Base-by-base conservation (phyloP, 2,888 invertebrate species). In the Silvanus unidentatus region DNA sequence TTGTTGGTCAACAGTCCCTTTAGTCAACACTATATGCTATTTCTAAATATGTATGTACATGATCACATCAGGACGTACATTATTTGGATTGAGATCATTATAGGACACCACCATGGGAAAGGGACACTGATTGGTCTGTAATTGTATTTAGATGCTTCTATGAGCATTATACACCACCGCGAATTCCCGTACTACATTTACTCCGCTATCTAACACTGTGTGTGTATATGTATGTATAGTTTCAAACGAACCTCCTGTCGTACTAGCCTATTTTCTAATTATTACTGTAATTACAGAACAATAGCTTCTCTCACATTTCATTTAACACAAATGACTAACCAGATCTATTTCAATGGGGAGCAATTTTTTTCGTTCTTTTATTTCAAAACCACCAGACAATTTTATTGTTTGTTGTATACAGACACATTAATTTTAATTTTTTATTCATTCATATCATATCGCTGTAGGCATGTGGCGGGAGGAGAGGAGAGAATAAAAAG, bases 121-220 rank as follows among this genome's bases (percentile, higher is more conserved):
- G 51, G 48, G 52, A 47, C 53, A 49, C 49, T 56, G 54, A 55
- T 58, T 53, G 54, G 51, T 54, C 58, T 53, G 50, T 58, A 58
- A 56, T 56, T 55, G 53, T 58, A 56, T 55, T 54, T 52, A 53
- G 53, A 56, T 58, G 50, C 44, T n/a, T 42, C 47, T 50, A 41
- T 56, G 54, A 53, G 54, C 53, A 53, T 43, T 42, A 46, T 53
- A 48, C 39, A 45, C 42, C 16, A 15, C 44, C 40, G 41, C 44
- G 46, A 15, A 50, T 42, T 50, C 48, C 49, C 49, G 47, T 47
- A 49, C 43, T 41, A 44, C 48, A 53, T 49, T 53, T 53, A 30
- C 29, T 40, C 29, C 40, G 29, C 40, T 36, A 36, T 15, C 40
- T 32, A 38, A 42, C 32, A 30, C 43, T 32, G 22, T 22, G 8